phyloP scores from a whole-genome alignment of 2,113 vertebrate species.

The Axis porcinus region DNA sequence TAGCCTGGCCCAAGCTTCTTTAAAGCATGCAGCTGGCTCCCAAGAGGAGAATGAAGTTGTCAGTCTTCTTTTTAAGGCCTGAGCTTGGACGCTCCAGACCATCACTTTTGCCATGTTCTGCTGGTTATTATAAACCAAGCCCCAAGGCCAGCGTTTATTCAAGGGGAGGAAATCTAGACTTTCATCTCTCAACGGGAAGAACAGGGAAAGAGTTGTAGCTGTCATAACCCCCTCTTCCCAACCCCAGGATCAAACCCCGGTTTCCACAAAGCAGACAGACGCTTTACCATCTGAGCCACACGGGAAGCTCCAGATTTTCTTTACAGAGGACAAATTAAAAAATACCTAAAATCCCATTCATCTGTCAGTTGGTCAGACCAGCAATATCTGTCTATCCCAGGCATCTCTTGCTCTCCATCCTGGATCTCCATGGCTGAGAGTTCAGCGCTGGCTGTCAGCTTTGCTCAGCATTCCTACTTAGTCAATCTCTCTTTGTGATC shows the following conservation, averaged over 20 bases:
- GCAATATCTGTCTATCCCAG: no score
- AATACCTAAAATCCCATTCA: not conserved
- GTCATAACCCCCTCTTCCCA: not conserved
- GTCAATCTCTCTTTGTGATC: not conserved
- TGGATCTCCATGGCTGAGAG: not conserved
- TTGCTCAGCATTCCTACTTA: not conserved
- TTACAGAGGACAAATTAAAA: not conserved
- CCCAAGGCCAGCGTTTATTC: not conserved
- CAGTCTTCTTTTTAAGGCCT: not conserved
- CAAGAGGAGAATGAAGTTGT: not conserved
- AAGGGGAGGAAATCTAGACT: not conserved
- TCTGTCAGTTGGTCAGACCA: not conserved
- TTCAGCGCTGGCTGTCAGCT: accelerated
- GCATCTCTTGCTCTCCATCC: not conserved
- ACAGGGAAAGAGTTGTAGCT: not conserved
- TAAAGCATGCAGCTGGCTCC: not conserved
- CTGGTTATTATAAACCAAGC: not conserved
- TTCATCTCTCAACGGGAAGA: not conserved
- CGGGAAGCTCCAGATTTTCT: not conserved
- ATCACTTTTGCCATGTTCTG: not conserved
- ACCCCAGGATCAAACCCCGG: no score
- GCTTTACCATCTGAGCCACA: no score
- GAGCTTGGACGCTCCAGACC: not conserved
- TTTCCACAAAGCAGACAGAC: no score
- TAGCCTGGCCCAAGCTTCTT: not conserved